Percentiles rank a stretch among this genome's conserved stretches.
Evolutionary conservation across 2,113 vertebrate genomes (phyloP).

Genomic region (Scomber colias): DNA sequence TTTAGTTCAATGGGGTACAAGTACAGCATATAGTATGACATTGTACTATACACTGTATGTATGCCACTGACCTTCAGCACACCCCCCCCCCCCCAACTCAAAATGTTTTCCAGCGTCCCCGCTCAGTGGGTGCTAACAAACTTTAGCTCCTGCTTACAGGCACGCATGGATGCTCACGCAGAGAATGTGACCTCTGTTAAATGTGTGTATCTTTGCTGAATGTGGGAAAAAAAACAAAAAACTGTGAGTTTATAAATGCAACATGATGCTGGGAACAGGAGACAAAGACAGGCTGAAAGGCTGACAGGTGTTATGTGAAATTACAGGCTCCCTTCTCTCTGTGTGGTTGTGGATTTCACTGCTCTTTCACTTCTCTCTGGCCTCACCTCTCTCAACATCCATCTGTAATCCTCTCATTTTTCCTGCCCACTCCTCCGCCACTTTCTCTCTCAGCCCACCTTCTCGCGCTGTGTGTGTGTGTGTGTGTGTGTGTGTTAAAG

Average conservation of each 20-base stretch:
- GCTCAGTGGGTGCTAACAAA: constrained; percentile 22
- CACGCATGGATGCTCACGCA: constrained; percentile 19
- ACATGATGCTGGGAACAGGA: constrained; percentile 44
- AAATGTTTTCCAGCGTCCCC: no score
- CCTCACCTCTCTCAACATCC: constrained; percentile 75
- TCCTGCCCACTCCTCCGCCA: constrained; percentile 68
- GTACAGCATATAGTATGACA: no score
- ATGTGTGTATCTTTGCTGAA: constrained; percentile 68
- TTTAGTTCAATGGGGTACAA: no score
- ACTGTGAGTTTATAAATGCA: constrained; percentile 37
- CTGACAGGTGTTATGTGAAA: constrained; percentile 80
- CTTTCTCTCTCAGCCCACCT: constrained; percentile 68
- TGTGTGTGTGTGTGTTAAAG: constrained; percentile 59
- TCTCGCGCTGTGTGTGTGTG: constrained; percentile 24
- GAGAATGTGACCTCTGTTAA: constrained; percentile 43
- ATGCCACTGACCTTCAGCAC: no score
- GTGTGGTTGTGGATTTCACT: constrained; percentile 78
- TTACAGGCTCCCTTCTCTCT: constrained; percentile 73
- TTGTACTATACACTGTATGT: no score
- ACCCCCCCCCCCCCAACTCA: no score
- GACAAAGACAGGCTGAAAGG: constrained; percentile 65
- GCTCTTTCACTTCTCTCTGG: constrained; percentile 73
- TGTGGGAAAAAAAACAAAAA: constrained; percentile 65
- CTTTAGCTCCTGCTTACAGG: constrained; percentile 2
- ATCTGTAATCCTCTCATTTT: constrained; percentile 73